Conservation (phyloP, 1,140 invertebrate genomes). For the Neomicropteryx cornuta region DNA sequence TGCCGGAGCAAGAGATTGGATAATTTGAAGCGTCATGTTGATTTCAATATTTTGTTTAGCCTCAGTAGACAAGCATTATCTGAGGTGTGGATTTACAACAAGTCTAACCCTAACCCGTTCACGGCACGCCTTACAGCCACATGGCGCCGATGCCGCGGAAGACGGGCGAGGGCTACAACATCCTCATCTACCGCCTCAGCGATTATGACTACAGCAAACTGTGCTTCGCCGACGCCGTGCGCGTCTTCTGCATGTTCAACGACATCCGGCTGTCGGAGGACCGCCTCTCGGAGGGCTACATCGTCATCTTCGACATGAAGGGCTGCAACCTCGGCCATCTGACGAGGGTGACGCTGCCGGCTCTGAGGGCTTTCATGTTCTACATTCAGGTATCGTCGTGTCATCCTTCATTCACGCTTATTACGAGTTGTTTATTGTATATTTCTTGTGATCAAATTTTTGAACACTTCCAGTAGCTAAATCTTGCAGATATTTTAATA, state of each 20-base stretch:
- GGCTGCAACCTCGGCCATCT: slow-evolving; percentile 48
- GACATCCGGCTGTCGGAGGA: slow-evolving; percentile 50
- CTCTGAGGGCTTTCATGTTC: slow-evolving; percentile 46
- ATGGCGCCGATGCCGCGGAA: slow-evolving; percentile 40
- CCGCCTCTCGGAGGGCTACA: slow-evolving; percentile 47
- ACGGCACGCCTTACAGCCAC: slow-evolving; percentile 41
- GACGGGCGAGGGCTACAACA: slow-evolving; percentile 47
- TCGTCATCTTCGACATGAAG: slow-evolving; percentile 56
- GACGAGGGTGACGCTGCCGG: slow-evolving; percentile 44
- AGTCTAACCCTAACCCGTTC: no score
- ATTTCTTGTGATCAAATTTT: no score
- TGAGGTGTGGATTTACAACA: no score
- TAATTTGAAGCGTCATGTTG: no score
- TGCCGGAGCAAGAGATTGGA: no score
- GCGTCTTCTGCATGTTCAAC: slow-evolving; percentile 54
- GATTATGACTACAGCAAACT: slow-evolving; percentile 48
- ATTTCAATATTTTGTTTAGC: no score
- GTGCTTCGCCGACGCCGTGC: slow-evolving; percentile 45
- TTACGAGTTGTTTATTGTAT: no score
- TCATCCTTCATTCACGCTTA: no score
- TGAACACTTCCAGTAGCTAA: no score
- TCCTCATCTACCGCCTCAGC: slow-evolving; percentile 44
- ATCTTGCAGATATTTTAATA: no score
- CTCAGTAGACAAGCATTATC: no score
- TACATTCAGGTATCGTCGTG: slow-evolving; percentile 59